Evolutionary conservation across 2,888 invertebrate genomes (phyloP).

Genomic region (Agriotes lineatus): DNA sequence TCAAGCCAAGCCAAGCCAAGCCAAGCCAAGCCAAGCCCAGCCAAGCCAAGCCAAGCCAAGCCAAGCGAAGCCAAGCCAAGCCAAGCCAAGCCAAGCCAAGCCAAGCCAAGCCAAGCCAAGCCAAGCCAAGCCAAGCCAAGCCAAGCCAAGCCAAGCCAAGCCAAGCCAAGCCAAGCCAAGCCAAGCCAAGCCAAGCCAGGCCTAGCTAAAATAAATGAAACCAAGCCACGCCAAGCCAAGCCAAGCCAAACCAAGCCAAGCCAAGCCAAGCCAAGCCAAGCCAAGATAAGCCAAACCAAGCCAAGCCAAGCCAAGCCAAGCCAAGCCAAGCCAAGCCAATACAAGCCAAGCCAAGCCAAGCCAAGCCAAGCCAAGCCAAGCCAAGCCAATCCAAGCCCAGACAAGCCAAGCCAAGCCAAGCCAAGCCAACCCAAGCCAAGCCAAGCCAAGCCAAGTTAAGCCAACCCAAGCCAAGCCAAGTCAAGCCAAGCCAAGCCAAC

Average conservation of each 20-base stretch:
- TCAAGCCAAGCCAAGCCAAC: background rate
- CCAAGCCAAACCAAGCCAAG: background rate
- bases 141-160: conserved; percentile 1
- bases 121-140: conserved; percentile 1
- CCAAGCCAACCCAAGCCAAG: background rate
- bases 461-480: background rate
- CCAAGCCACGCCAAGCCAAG: background rate
- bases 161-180: background rate
- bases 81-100: background rate
- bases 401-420: background rate
- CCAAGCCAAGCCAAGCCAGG: conserved; percentile 1
- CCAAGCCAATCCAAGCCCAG: background rate
- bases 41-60: background rate
- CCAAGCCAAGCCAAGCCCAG: background rate
- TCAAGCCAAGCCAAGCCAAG: background rate
- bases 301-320: too few species aligned
- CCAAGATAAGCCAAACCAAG: too few species aligned
- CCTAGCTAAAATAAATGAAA: background rate
- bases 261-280: background rate
- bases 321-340: too few species aligned
- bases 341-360: background rate
- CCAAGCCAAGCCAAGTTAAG: conserved; percentile 1
- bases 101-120: background rate
- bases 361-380: too few species aligned
- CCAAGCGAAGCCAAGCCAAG: too few species aligned